These are phyloP conservation scores for Agrochola lota DNA, from an alignment of 2,888 invertebrate genomes.

Conservation along the genomic window DNA sequence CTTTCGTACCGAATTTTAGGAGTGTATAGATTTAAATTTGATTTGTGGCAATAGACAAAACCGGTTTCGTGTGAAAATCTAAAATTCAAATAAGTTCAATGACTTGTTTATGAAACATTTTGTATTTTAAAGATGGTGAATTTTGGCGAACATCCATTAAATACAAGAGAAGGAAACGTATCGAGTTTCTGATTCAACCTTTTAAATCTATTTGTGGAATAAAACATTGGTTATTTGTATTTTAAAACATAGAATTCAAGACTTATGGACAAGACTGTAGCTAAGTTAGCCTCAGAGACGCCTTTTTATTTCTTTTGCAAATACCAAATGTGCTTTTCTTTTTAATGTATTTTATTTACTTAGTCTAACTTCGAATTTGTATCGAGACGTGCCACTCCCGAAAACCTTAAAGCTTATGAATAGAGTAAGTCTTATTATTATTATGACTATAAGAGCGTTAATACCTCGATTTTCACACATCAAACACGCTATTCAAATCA, in stretches of 20 bases:
- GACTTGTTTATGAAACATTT: constrained; percentile 37
- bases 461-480: not conserved
- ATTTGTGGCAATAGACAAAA: constrained; percentile 53
- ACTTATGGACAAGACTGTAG: not conserved
- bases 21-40: constrained; percentile 51
- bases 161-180: constrained; percentile 25
- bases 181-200: constrained; percentile 31
- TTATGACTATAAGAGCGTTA: not conserved
- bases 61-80: constrained; percentile 35
- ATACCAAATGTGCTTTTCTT: not conserved
- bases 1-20: constrained; percentile 12
- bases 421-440: not conserved
- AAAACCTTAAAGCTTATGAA: not conserved
- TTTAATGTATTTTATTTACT: not conserved
- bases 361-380: not conserved
- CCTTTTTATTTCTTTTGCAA: not conserved
- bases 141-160: constrained; percentile 38
- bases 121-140: constrained; percentile 10
- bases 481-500: constrained; percentile 14
- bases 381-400: too few relatives aligned
- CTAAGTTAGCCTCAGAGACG: not conserved
- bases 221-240: constrained; percentile 9
- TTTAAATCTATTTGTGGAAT: constrained; percentile 42
- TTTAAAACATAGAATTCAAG: constrained; percentile 1
- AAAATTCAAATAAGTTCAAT: constrained; percentile 62